A percentile compares a stretch with the other conserved stretches of the same genome.
Conservation (phyloP, 2,797 vertebrate genomes). For the Sebastes vulpes region DNA sequence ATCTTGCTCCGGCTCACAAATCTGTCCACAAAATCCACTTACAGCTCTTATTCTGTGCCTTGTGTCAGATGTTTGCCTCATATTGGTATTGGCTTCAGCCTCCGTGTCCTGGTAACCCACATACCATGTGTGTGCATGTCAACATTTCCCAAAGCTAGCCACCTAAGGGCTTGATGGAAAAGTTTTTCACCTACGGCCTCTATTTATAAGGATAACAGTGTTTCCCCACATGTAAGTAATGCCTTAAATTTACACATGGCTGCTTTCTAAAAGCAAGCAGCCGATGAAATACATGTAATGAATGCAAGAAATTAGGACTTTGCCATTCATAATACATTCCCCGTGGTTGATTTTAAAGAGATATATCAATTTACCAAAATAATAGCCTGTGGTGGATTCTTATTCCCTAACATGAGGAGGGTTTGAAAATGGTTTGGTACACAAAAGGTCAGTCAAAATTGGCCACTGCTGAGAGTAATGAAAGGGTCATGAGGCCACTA, state of each 20-base stretch:
- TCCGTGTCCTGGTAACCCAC: conserved; percentile 71
- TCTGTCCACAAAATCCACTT: conserved; percentile 5
- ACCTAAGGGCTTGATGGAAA: conserved; percentile 48
- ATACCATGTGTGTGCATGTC: conserved; percentile 78
- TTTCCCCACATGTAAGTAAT: conserved; percentile 16
- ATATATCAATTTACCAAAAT: neutral
- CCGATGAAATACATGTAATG: neutral
- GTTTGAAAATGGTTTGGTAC: neutral
- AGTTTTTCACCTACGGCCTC: conserved; percentile 55
- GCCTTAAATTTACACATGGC: conserved; percentile 2
- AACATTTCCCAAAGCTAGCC: conserved; percentile 58
- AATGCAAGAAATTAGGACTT: neutral
- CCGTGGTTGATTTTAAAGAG: neutral
- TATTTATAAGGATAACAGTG: conserved; percentile 58
- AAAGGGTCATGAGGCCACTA: conserved; percentile 4
- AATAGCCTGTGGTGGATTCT: neutral
- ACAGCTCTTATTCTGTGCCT: conserved; percentile 1
- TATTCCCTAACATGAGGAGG: neutral
- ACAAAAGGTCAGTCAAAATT: conserved; percentile 13
- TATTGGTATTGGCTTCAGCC: conserved; percentile 18
- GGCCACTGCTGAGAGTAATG: neutral
- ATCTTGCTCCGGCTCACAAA: neutral
- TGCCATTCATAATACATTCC: neutral
- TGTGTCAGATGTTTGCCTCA: conserved; percentile 38
- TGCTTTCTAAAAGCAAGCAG: neutral